These are phyloP conservation scores for Glareola pratincola DNA, from an alignment of 2,113 vertebrate species.

Conservation along the genomic window DNA sequence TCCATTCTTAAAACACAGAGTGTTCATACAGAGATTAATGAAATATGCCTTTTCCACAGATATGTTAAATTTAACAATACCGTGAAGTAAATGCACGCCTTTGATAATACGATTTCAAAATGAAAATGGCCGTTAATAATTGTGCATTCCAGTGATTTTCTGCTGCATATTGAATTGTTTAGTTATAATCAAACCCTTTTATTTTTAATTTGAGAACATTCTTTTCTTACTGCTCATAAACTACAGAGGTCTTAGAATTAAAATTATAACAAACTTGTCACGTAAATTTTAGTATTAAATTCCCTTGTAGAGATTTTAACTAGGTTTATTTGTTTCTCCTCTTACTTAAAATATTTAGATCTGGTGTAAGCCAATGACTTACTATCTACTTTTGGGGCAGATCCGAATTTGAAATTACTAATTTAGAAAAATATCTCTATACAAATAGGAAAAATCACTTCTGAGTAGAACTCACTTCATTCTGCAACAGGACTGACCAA, in stretches of 20 bases:
- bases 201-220: not conserved
- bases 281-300: not conserved
- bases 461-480: not conserved
- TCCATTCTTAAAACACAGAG: not conserved
- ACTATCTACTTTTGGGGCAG: not conserved
- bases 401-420: not conserved
- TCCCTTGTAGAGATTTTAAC: not conserved
- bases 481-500: not conserved
- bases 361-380: not conserved
- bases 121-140: not conserved
- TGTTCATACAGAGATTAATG: not conserved
- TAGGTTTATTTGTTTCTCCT: not conserved
- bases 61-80: not conserved
- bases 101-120: not conserved
- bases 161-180: not conserved
- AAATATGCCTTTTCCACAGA: not conserved
- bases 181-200: not conserved
- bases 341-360: not conserved
- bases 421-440: not conserved
- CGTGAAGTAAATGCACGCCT: not conserved
- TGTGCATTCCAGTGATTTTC: not conserved
- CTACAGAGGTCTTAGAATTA: not conserved
- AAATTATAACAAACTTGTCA: not conserved
- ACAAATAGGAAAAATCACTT: not conserved
- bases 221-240: not conserved